Base-by-base conservation (phyloP, 1,140 invertebrate genomes). In the Trypoxylus dichotomus region DNA sequence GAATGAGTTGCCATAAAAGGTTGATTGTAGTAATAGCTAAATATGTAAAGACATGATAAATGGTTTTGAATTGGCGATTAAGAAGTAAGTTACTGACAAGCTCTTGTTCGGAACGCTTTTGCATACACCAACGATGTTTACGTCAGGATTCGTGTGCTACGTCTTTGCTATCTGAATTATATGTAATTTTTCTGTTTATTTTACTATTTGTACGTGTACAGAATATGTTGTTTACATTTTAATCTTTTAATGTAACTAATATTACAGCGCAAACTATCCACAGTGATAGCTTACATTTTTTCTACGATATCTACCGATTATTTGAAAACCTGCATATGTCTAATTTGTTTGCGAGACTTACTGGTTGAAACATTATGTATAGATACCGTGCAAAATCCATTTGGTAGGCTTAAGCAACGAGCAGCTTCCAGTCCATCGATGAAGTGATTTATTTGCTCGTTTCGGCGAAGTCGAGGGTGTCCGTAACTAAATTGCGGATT, bases 251-350 rank as follows among this genome's bases (percentile, higher is more conserved):
- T 13, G 43, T 32, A 3, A 7, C 7, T 32, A 3, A 32, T 32
- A 32, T 32, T 32, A 7, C 32, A 32, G 2, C 32, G 32, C 32
- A 32, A n/a, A 47, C 10, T 47, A 3, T 47, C 3, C 3, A 47
- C 1, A n/a, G 43, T 47, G 3, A 47, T 47, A 13, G 3, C 10
- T 47, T 2, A 1, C 21, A 68, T 32, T 29, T 27, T 71, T 71
- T 68, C 19, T 25, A 3, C 13, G 19, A 68, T 47, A 15, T 3
- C 43, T 6, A 13, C 11, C n/a, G 15, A 54, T n/a, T 54, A n/a
- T 54, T 54, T 54, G 47, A 54, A n/a, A 54, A 54, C 43, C 47
- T n/a, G 19, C 47, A n/a, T 54, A 54, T 54, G 47, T 54, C 47
- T 19, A 6, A 19, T 54, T 54, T 54, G 47, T 54, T 54, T 54